These are phyloP conservation scores for Micronycteris hirsuta DNA, from an alignment of 2,113 vertebrate species.

Conservation along the genomic window DNA sequence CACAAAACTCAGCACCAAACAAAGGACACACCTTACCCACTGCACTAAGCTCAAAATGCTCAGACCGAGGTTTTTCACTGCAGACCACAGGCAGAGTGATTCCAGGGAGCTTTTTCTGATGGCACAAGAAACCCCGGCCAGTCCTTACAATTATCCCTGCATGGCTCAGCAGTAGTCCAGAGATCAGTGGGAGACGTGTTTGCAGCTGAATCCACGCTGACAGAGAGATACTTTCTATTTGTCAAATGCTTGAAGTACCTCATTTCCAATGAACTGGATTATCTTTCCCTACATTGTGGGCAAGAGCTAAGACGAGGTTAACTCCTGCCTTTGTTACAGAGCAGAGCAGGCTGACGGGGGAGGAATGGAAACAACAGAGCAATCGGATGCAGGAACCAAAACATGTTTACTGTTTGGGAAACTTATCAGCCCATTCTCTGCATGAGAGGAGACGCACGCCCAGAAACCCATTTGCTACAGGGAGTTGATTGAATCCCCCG, in stretches of 20 bases:
- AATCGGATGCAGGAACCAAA: conserved; percentile 67
- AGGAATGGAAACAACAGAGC: conserved; percentile 74
- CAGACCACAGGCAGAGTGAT: conserved; percentile 6
- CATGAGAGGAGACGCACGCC: conserved; percentile 66
- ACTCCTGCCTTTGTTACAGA: conserved; percentile 61
- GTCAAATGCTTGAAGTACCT: conserved; percentile 66
- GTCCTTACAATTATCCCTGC: conserved; percentile 67
- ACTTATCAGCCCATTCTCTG: conserved; percentile 70
- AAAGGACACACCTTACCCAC: conserved; percentile 30
- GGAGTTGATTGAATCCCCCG: conserved; percentile 25
- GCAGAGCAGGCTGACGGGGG: conserved; percentile 62
- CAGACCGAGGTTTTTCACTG: background rate
- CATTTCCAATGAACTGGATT: conserved; percentile 74
- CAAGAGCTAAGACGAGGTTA: conserved; percentile 73
- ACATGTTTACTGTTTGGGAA: conserved; percentile 69
- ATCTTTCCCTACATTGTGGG: conserved; percentile 73
- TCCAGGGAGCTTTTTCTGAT: conserved; percentile 33
- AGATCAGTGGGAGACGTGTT: conserved; percentile 62
- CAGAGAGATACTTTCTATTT: conserved; percentile 68
- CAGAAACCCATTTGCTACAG: conserved; percentile 66
- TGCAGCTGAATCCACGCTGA: conserved; percentile 68
- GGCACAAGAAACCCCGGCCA: conserved; percentile 51
- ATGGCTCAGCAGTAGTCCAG: conserved; percentile 51
- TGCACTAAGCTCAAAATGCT: conserved; percentile 7
- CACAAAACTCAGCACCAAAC: conserved; percentile 38